phyloP scores from a whole-genome alignment of 2,113 vertebrate genomes.

The Climacteris rufus region DNA sequence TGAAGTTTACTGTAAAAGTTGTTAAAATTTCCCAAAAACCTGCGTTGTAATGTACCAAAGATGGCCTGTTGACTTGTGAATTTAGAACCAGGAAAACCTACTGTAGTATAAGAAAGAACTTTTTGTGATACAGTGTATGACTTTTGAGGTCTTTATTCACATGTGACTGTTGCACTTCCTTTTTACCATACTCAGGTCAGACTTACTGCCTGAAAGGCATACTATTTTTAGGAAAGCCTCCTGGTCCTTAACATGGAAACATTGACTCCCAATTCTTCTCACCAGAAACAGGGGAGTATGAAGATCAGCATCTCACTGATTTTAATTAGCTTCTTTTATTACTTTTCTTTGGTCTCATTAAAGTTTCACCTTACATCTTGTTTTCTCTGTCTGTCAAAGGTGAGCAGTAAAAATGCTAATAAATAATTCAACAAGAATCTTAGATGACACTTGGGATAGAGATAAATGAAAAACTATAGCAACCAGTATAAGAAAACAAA shows the following conservation, averaged over 20 bases:
- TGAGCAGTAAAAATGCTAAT: slow-evolving; percentile 42
- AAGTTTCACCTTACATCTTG: slow-evolving; percentile 30
- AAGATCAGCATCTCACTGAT: background rate
- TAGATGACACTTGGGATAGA: slow-evolving; percentile 16
- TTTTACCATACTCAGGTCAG: background rate
- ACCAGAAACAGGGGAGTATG: background rate
- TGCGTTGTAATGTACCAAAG: background rate
- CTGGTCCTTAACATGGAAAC: background rate
- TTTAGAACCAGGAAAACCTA: background rate
- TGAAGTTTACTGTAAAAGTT: background rate
- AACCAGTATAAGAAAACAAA: background rate
- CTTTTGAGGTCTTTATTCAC: background rate
- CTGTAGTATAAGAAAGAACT: background rate
- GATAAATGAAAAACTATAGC: slow-evolving; percentile 29
- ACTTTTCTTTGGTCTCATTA: slow-evolving; percentile 26
- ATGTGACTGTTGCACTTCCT: background rate
- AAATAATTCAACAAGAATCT: slow-evolving; percentile 42
- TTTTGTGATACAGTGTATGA: background rate
- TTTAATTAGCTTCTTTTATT: slow-evolving; percentile 35
- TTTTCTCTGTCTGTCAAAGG: slow-evolving; percentile 52
- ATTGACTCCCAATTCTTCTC: background rate
- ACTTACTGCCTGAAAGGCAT: background rate
- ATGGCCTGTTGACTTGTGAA: background rate
- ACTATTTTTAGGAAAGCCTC: background rate
- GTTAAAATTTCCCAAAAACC: background rate